Percentiles rank a stretch among this genome's conserved stretches.
phyloP scores from a whole-genome alignment of 2,888 invertebrate species.

The Andrena praecox region DNA sequence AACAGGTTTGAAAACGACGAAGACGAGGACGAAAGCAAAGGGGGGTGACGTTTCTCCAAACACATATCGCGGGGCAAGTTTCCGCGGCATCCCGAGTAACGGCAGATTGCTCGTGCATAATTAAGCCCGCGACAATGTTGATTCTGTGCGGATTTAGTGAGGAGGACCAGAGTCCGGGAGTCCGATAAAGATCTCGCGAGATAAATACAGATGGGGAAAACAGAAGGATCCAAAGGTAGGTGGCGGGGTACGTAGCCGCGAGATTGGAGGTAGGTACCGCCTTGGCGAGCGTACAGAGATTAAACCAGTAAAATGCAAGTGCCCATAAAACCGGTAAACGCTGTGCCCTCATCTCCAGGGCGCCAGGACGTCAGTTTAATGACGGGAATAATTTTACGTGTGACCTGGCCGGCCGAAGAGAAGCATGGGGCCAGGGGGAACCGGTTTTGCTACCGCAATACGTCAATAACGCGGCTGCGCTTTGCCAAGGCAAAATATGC shows the following conservation, averaged over 20 bases:
- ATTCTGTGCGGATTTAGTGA: neutral
- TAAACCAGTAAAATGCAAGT: constrained; percentile 76
- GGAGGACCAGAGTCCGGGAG: neutral
- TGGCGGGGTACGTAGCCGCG: constrained; percentile 38
- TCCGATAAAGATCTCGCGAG: constrained; percentile 35
- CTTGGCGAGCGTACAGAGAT: constrained; percentile 65
- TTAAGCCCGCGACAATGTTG: constrained; percentile 32
- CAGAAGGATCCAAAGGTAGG: constrained; percentile 43
- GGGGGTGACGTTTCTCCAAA: constrained; percentile 25
- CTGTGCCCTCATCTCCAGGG: constrained; percentile 70
- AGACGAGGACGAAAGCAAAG: constrained; percentile 20
- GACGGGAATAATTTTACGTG: constrained; percentile 74
- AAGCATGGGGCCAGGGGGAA: constrained; percentile 54
- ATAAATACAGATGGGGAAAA: constrained; percentile 40
- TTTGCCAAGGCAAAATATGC: constrained; percentile 40
- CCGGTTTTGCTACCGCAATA: constrained; percentile 74
- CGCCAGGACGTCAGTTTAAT: constrained; percentile 73
- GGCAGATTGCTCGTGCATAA: constrained; percentile 56
- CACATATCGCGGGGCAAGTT: constrained; percentile 41
- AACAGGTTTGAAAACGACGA: neutral
- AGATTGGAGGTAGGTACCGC: constrained; percentile 30
- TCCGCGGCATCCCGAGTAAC: constrained; percentile 38
- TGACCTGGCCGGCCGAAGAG: constrained; percentile 65
- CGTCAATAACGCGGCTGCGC: constrained; percentile 67
- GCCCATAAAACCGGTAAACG: constrained; percentile 73